These are phyloP conservation scores for Drosophila austrosaltans DNA, from an alignment of 2,888 invertebrate genomes.

Conservation along the genomic window DNA sequence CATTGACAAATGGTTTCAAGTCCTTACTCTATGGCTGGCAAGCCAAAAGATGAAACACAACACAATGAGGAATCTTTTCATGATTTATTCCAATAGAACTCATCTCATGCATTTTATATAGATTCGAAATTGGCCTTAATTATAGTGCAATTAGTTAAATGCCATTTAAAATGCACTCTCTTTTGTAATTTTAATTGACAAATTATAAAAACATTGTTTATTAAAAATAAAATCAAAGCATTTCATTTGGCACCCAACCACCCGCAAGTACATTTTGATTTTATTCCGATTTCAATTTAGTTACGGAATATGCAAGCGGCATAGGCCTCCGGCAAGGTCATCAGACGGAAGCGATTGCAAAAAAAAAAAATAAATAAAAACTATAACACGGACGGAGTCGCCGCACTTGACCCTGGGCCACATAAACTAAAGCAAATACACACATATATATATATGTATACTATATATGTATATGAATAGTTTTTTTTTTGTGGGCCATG, in stretches of 20 bases:
- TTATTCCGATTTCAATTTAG: constrained; percentile 7
- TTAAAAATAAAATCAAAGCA: background rate
- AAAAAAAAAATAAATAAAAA: constrained; percentile 11
- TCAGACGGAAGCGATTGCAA: constrained; percentile 13
- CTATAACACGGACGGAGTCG: constrained; percentile 20
- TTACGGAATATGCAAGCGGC: constrained; percentile 16
- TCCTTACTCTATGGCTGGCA: constrained; percentile 6
- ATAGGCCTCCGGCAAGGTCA: constrained; percentile 12
- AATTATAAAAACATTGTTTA: background rate
- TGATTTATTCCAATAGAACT: background rate
- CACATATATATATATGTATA: constrained; percentile 4
- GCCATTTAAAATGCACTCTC: background rate
- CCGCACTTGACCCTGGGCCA: constrained; percentile 47
- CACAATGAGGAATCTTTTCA: background rate
- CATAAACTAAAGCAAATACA: constrained; percentile 10
- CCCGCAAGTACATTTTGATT: background rate
- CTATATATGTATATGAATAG: background rate
- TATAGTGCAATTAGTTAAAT: background rate
- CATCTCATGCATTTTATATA: constrained; percentile 4
- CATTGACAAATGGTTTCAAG: background rate
- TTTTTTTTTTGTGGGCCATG: constrained; percentile 41
- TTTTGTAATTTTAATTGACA: constrained; percentile 21
- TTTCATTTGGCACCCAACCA: constrained; percentile 1
- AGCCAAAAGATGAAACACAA: constrained; percentile 6
- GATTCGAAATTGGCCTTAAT: background rate